These are phyloP conservation scores for Pseudomyrmex gracilis DNA, from an alignment of 1,140 invertebrate species.

Conservation along the genomic window DNA sequence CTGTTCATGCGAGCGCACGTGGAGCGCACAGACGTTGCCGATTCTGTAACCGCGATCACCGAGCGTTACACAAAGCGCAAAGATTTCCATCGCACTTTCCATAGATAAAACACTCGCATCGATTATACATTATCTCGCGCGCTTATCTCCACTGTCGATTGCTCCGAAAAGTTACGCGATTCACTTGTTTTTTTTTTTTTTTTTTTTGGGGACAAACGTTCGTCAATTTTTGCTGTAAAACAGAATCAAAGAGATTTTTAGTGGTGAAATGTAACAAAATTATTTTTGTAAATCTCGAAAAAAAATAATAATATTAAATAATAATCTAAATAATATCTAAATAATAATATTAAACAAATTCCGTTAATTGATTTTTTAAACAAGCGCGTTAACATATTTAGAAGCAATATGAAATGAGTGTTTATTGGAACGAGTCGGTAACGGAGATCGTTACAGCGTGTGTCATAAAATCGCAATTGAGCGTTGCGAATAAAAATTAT, in stretches of 20 bases:
- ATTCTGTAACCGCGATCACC: conserved; percentile 34
- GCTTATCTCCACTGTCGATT: conserved; percentile 41
- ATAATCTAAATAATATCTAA: no score
- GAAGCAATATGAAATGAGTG: conserved; percentile 26
- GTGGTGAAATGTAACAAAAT: background rate
- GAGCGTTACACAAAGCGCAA: conserved; percentile 24
- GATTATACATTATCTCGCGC: conserved; percentile 36
- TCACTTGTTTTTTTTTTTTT: conserved; percentile 23
- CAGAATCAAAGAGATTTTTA: background rate
- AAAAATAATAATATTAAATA: no score
- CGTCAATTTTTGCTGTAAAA: conserved; percentile 28
- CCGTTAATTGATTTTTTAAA: background rate
- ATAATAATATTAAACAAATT: background rate
- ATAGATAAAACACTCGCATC: conserved; percentile 38
- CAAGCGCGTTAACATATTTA: background rate
- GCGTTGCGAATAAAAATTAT: conserved; percentile 66
- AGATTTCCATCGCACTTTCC: conserved; percentile 60
- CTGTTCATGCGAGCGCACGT: conserved; percentile 35
- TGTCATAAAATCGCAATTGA: conserved; percentile 51
- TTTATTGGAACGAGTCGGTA: conserved; percentile 51
- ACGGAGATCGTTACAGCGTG: conserved; percentile 57
- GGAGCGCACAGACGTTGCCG: conserved; percentile 13
- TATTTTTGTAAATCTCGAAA: no score
- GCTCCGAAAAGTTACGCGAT: conserved; percentile 31
- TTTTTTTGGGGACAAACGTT: conserved; percentile 27